Evolutionary conservation across 1,140 invertebrate genomes (phyloP), one percentile per base, ranked within the genome.

Genomic region (Stratiolaelaps scimitus): DNA sequence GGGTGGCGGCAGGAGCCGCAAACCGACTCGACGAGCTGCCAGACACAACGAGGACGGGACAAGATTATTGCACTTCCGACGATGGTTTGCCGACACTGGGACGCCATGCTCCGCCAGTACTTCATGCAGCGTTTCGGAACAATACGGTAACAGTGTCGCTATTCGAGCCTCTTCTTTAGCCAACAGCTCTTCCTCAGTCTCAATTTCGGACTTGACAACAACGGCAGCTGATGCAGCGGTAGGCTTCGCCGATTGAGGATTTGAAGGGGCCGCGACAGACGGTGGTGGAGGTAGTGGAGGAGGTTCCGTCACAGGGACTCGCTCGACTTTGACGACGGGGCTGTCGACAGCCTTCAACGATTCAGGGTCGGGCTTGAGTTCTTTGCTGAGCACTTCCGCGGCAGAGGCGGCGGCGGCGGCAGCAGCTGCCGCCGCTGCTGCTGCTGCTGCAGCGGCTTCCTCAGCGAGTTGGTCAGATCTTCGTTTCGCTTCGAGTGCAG

Each of bases 381-480:
- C 34, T 40, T 40, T 40, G 34, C 34, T 40, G 5, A 40, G 34
- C 34, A 40, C 5, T 10, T 40, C 34, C 4, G 34, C 34, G 10
- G 34, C 34, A n/a, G n/a, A 7, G 19, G 47, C 47, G 47, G 47
- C 34, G 23, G 65, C 43, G 34, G 65, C 65, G n/a, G 65, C 29
- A 43, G 44, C 30, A 15, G 64, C 64, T 13, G 26, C 72, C 15
- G 65, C 28, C 2, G 47, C 69, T 15, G 65, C 65, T 4, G 65
- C 65, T 13, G 65, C 65, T 19, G 65, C 65, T 20, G 65, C 43
- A 10, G 43, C 45, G 7, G 65, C 65, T 26, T 26, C 34, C 26
- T 60, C 23, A 34, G 34, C 34, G 4, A 60, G 26, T 23, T 26
- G 15, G 23, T 60, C 53, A 40, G 34, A 40, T 10, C 34, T 40